Percentiles rank a stretch among this genome's conserved stretches.
phyloP scores from a whole-genome alignment of 1,140 invertebrate species.

The Achatina immaculata region DNA sequence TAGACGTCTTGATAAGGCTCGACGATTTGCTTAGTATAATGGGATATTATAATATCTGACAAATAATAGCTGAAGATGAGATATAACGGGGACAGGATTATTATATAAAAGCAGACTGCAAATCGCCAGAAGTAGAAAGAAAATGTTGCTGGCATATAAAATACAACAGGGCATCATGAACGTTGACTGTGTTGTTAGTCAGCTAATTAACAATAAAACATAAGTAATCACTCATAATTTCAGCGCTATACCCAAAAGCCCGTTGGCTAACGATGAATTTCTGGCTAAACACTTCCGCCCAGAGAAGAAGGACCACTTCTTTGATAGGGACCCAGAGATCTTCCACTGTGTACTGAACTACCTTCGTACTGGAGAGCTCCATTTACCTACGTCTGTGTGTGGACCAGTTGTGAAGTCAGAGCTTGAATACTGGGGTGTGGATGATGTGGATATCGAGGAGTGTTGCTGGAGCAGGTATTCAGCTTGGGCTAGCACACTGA shows the following conservation, averaged over 20 bases:
- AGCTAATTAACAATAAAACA: no score
- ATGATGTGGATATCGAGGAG: slow-evolving; percentile 52
- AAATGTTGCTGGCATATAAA: no score
- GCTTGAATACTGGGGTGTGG: slow-evolving; percentile 56
- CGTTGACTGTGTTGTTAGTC: no score
- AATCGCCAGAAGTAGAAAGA: no score
- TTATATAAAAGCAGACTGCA: no score
- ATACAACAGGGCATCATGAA: no score
- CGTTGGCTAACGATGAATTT: slow-evolving; percentile 49
- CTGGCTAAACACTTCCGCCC: slow-evolving; percentile 56
- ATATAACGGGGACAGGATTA: no score
- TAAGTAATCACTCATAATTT: background rate
- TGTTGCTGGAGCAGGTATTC: slow-evolving; percentile 58
- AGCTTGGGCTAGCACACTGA: slow-evolving; percentile 49
- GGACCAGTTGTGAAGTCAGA: slow-evolving; percentile 61
- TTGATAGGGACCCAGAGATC: slow-evolving; percentile 58
- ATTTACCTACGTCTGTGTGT: slow-evolving; percentile 63
- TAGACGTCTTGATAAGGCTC: no score
- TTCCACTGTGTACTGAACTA: slow-evolving; percentile 62
- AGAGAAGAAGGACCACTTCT: slow-evolving; percentile 79
- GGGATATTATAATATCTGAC: no score
- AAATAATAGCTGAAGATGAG: no score
- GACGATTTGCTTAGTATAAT: no score
- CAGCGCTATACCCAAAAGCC: slow-evolving; percentile 48
- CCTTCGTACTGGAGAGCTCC: slow-evolving; percentile 63